Base-by-base conservation (phyloP, 2,113 vertebrate genomes). In the Neodontobutis hainanensis region DNA sequence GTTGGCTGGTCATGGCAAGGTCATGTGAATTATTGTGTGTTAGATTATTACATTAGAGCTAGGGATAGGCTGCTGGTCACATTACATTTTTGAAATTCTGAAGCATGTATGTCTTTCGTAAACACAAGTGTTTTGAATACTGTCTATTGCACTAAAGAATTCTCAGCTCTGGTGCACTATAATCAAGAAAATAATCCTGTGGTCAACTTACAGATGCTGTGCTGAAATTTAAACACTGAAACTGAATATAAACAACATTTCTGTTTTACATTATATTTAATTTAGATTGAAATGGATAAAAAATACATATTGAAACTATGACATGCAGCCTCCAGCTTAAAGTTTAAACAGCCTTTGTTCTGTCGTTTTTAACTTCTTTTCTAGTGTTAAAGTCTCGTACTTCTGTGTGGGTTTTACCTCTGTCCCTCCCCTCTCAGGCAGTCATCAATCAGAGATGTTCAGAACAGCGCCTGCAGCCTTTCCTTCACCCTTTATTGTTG, bases 401-500 rank as follows among this genome's bases (percentile, higher is more conserved):
- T 7, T 11, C 14, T 7, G 48, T 42, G 78, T 42, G 52, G 52
- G 75, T 16, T 78, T 50, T 36, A 6, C n/a, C 38, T 34, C 19
- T 10, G 46, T 61, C 11, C 8, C 12, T 47, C 12, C 12, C 14
- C 0, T 58, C 58, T 40, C 68, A 12, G 11, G 36, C 50, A 72
- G 52, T 62, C 67, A 80, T 84, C 72, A 81, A 63, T 87, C 81
- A 75, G 67, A 59, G 46, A 12, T 4, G 53, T 70, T 71, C 81
- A 82, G 60, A 71, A 6, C 63, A 46, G 72, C 14, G 70, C 83
- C 66, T 50, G 79, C 61, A 80, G 78, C 62, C 68, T 75, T 81
- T 80, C 61, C 64, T 59, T 84, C 75, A 78, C 73, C 65, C 68
- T 80, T 40, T 19, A 4, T 71, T 70, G 70, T 81, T 81, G 80